Base-by-base conservation (phyloP, 2,888 invertebrate species). In the Poecilobothrus nobilitatus region DNA sequence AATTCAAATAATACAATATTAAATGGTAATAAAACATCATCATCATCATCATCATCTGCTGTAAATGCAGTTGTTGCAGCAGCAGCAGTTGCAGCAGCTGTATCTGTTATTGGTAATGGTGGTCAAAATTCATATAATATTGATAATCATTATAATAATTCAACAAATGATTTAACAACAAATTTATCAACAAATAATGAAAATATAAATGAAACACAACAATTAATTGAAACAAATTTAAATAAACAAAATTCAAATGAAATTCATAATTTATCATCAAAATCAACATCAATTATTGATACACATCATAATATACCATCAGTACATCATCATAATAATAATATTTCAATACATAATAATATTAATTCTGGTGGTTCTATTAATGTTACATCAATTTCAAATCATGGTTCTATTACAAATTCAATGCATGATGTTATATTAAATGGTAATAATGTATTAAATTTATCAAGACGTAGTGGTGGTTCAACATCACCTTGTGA, bases 401-500 rank as follows among this genome's bases (percentile, higher is more conserved):
- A n/a, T 37, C 20, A 67, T 53, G 62, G 9, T 18, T 33, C 27
- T 64, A 22, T 27, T 27, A 4, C 27, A 4, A 27, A 27, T 27
- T 64, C 27, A 15, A 63, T 34, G 63, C 20, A 34, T 41, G 41
- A 15, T 41, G 41, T 41, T 6, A 8, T 41, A 41, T 41, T 41
- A 41, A 41, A 53, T 53, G 18, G 18, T 53, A 68, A 37, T 61
- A 81, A 89, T 72, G 91, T 90, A 1, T 83, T 91, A 70, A 92
- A 91, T 80, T 82, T 92, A 66, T 91, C 90, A 1, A 81, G 89
- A 65, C 83, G 87, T 0, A 76, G 77, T 20, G 66, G 4, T 67
- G 21, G 65, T 62, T 86, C 87, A 0, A 89, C 89, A 68, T 90
- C 90, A 1, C 92, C 92, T n/a, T 92, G 90, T 78, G 92, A 92